Percentiles rank a stretch among this genome's conserved stretches.
These are phyloP conservation scores for Laspeyria flexula DNA, from an alignment of 2,888 invertebrate genomes.

Conservation along the genomic window DNA sequence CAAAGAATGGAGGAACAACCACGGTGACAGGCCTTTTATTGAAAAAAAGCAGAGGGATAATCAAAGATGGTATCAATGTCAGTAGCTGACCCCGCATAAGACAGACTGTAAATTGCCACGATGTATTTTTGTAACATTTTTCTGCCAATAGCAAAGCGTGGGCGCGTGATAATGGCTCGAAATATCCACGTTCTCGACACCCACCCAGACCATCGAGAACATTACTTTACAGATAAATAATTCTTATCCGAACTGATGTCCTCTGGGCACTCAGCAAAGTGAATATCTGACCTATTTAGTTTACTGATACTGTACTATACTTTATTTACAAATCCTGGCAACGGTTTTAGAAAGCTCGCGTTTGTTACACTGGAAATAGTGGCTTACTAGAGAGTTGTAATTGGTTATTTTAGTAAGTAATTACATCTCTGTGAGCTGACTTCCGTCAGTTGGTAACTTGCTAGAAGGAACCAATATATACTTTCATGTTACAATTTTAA, in stretches of 20 bases:
- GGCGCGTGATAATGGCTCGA: constrained; percentile 77
- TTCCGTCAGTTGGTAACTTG: constrained; percentile 5
- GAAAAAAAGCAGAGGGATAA: constrained; percentile 11
- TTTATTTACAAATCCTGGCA: constrained; percentile 24
- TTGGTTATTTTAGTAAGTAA: constrained; percentile 15
- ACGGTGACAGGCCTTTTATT: background rate
- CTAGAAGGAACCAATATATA: constrained; percentile 1
- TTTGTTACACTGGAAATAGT: constrained; percentile 29
- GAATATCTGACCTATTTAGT: constrained; percentile 9
- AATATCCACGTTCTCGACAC: constrained; percentile 77
- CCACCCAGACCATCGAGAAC: constrained; percentile 71
- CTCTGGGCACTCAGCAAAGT: constrained; percentile 18
- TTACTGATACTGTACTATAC: constrained; percentile 11
- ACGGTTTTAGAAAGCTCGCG: constrained; percentile 28
- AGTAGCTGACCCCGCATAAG: constrained; percentile 59
- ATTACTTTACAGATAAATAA: constrained; percentile 70
- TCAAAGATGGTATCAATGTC: constrained; percentile 60
- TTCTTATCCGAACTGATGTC: constrained; percentile 51
- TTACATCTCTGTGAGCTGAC: constrained; percentile 3
- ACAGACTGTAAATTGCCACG: constrained; percentile 66
- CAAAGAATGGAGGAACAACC: constrained; percentile 31
- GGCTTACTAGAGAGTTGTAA: constrained; percentile 15
- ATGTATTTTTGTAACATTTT: constrained; percentile 77
- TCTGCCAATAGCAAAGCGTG: constrained; percentile 76
- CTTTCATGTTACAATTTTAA: background rate